Percentiles rank a stretch among this genome's conserved stretches.
Evolutionary conservation across 92 coral and sea anemone genomes (phyloP).

Genomic region (Phenganax subtilis): DNA sequence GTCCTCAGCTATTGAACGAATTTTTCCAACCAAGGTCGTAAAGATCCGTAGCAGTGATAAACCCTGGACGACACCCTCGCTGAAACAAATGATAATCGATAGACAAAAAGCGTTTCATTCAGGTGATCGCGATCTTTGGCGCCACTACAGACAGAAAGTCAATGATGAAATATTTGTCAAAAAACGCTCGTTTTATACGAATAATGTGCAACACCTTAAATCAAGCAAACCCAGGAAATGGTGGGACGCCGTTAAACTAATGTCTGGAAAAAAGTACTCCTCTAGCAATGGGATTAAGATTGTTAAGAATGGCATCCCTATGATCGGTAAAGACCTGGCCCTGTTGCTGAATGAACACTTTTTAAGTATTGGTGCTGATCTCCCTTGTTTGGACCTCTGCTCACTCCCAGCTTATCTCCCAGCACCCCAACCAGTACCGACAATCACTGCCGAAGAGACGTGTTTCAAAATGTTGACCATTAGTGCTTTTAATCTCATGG

Average conservation of each 20-base stretch:
- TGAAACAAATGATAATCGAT: constrained; percentile 40
- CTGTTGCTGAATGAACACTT: no score
- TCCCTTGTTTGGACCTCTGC: no score
- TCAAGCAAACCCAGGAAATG: background rate
- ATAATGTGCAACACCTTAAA: constrained; percentile 30
- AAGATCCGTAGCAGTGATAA: background rate
- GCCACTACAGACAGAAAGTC: constrained; percentile 6
- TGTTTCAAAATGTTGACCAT: no score
- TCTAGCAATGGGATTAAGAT: no score
- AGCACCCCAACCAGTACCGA: no score
- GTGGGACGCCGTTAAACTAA: background rate
- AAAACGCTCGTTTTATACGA: constrained; percentile 14
- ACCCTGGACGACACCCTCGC: constrained; percentile 37
- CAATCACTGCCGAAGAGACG: no score
- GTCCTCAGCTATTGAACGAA: constrained; percentile 15
- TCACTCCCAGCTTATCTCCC: no score
- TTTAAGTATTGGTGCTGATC: no score
- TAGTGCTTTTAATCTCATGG: no score
- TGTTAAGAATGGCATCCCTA: no score
- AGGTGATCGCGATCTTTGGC: constrained; percentile 10
- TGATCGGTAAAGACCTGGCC: no score
- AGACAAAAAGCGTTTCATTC: constrained; percentile 34
- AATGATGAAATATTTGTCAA: constrained; percentile 1
- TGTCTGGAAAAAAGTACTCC: background rate
- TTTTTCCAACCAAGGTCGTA: constrained; percentile 13